Evolutionary conservation across 2,888 invertebrate species (phyloP).

Genomic region (Scaptodrosophila latifasciaeformis): DNA sequence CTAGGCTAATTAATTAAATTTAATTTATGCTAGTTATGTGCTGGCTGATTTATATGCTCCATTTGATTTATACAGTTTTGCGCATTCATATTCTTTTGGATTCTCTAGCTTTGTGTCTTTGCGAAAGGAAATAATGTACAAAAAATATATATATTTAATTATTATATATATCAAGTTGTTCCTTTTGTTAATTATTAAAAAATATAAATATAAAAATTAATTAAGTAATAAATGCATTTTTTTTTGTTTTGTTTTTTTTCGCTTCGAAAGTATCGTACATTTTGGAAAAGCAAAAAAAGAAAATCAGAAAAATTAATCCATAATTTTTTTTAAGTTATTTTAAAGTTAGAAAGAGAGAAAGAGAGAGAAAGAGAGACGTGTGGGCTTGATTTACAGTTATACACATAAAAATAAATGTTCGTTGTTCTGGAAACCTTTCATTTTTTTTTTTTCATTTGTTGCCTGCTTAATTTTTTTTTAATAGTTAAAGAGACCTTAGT

Average conservation of each 20-base stretch:
- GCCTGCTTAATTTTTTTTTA: slow-evolving; percentile 9
- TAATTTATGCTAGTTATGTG: slow-evolving; percentile 61
- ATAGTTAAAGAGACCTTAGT: too few relatives aligned
- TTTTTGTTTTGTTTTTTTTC: slow-evolving; percentile 22
- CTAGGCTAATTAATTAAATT: slow-evolving; percentile 61
- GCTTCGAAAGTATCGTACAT: slow-evolving; percentile 8
- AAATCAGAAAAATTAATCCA: not conserved
- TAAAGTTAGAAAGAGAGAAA: not conserved
- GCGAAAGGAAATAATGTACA: slow-evolving; percentile 56
- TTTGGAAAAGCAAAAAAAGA: slow-evolving; percentile 60
- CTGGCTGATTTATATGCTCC: slow-evolving; percentile 33
- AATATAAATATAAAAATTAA: slow-evolving; percentile 65
- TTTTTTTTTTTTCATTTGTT: slow-evolving; percentile 6
- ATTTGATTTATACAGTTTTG: slow-evolving; percentile 46
- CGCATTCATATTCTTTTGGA: slow-evolving; percentile 43
- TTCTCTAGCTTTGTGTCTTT: slow-evolving; percentile 59
- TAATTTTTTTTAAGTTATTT: slow-evolving; percentile 26
- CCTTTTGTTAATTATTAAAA: slow-evolving; percentile 25
- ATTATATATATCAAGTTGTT: slow-evolving; percentile 24
- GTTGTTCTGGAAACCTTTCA: slow-evolving; percentile 64
- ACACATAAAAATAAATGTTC: slow-evolving; percentile 50
- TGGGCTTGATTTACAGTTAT: slow-evolving; percentile 3
- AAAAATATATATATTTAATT: slow-evolving; percentile 46
- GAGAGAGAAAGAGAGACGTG: too few relatives aligned
- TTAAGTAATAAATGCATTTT: slow-evolving; percentile 65